Conservation (phyloP, 2,113 vertebrate genomes). For the Strix aluco region DNA sequence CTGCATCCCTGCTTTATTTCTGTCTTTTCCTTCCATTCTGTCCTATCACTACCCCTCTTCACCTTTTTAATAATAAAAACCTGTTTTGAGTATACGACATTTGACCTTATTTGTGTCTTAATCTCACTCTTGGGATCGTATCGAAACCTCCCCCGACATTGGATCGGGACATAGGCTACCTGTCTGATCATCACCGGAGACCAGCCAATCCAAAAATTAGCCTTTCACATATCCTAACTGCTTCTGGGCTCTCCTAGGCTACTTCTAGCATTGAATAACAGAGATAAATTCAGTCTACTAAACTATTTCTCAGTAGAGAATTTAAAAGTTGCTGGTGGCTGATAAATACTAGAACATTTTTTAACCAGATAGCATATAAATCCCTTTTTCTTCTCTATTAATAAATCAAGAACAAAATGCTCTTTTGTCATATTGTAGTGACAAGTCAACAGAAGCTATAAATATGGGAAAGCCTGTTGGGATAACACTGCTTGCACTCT, state of each 20-base stretch:
- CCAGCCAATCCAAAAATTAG: conserved; percentile 63
- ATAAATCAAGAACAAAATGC: conserved; percentile 29
- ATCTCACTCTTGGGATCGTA: no score
- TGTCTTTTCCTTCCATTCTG: no score
- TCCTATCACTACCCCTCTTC: no score
- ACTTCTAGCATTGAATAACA: conserved; percentile 40
- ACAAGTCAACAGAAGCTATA: neutral
- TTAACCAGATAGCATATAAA: neutral
- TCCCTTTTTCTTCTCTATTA: neutral
- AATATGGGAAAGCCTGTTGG: neutral
- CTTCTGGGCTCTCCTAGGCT: conserved; percentile 40
- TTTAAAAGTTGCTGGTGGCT: conserved; percentile 23
- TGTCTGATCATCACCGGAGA: conserved; percentile 50
- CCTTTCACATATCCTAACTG: conserved; percentile 39
- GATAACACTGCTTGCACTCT: neutral
- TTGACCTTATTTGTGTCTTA: no score
- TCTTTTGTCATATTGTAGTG: conserved; percentile 19
- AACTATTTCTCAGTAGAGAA: conserved; percentile 27
- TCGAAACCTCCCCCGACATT: no score
- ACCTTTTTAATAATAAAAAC: no score
- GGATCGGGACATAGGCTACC: neutral
- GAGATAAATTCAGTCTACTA: conserved; percentile 16
- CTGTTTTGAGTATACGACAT: no score
- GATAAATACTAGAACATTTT: conserved; percentile 12
- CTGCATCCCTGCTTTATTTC: no score